phyloP scores from a whole-genome alignment of 2,113 vertebrate genomes.

The Sebastes fasciatus region DNA sequence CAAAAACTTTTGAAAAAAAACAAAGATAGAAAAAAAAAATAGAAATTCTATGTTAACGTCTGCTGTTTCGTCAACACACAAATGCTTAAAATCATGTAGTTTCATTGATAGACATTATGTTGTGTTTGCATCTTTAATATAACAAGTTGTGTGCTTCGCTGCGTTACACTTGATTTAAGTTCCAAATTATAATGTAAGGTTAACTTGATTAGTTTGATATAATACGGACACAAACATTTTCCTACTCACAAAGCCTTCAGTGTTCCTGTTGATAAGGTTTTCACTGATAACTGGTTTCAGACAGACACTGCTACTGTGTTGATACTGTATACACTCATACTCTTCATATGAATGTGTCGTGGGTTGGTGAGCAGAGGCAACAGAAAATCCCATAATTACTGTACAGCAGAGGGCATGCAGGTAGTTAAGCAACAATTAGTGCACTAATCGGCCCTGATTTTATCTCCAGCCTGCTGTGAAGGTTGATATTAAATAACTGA shows the following conservation, averaged over 20 bases:
- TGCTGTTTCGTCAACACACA: too few relatives aligned
- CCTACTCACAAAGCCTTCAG: conserved; percentile 6
- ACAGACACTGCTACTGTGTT: neutral
- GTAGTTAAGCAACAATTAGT: neutral
- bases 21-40: too few relatives aligned
- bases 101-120: too few relatives aligned
- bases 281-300: neutral
- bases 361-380: neutral
- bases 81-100: too few relatives aligned
- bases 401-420: neutral
- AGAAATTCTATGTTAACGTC: too few relatives aligned
- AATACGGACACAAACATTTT: neutral
- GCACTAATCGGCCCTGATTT: neutral
- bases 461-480: neutral
- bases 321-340: conserved; percentile 11
- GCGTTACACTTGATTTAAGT: neutral
- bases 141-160: neutral
- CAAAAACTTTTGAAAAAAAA: too few relatives aligned
- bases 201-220: neutral
- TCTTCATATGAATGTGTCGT: conserved; percentile 16
- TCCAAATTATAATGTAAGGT: neutral
- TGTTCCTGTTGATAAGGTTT: neutral
- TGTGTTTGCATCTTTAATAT: too few relatives aligned
- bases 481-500: neutral
- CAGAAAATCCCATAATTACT: conserved; percentile 20